These are phyloP conservation scores for Ophraella communa DNA, from an alignment of 2,888 invertebrate species.

Conservation along the genomic window DNA sequence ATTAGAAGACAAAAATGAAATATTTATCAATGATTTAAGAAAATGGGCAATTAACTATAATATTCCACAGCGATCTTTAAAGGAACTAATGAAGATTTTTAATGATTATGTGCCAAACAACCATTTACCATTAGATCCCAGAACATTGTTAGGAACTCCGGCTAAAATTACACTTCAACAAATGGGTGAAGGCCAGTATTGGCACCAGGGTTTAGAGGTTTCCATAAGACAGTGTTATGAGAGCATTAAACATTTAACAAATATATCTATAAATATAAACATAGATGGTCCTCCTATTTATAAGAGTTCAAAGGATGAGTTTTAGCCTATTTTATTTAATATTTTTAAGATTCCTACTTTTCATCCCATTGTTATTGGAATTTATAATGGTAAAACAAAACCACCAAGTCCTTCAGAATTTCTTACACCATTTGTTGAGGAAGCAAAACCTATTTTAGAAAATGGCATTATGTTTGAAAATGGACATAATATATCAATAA, in stretches of 20 bases:
- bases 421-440: conserved; percentile 30
- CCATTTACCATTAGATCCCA: conserved; percentile 7
- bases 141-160: conserved; percentile 17
- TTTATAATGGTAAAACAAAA: conserved; percentile 14
- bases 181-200: conserved; percentile 4
- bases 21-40: conserved; percentile 4
- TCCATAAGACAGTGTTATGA: conserved; percentile 7
- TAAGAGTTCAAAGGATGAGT: conserved; percentile 17
- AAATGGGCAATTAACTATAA: conserved; percentile 16
- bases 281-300: conserved; percentile 25
- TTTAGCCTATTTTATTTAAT: conserved; percentile 28
- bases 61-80: conserved; percentile 15
- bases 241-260: not conserved
- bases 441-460: conserved; percentile 8
- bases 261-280: conserved; percentile 13
- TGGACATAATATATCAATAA: not conserved
- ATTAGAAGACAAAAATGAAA: conserved; percentile 13
- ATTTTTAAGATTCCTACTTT: conserved; percentile 11
- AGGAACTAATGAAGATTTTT: conserved; percentile 1
- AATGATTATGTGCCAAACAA: conserved; percentile 2
- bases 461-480: conserved; percentile 4
- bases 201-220: conserved; percentile 9
- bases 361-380: conserved; percentile 16
- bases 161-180: conserved; percentile 3
- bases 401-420: conserved; percentile 13